Evolutionary conservation across 1,140 invertebrate genomes (phyloP).

Genomic region (Dendrolimus punctatus): DNA sequence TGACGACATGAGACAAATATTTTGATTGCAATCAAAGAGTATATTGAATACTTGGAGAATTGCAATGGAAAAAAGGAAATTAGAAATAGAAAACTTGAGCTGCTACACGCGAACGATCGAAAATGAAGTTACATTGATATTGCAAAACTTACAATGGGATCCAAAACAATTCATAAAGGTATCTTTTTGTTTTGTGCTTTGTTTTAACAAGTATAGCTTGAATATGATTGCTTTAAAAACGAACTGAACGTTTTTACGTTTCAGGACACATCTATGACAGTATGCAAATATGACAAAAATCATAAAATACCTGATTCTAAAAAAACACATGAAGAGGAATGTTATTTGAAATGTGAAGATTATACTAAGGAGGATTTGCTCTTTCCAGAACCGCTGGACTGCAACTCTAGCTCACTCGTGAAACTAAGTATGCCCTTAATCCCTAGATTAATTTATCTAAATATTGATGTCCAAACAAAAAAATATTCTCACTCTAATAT

Average conservation of each 20-base stretch:
- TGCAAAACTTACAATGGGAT: conserved; percentile 57
- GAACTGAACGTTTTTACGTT: conserved; percentile 7
- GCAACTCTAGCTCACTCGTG: conserved; percentile 29
- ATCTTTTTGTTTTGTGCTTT: conserved; percentile 4
- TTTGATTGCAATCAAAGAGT: conserved; percentile 17
- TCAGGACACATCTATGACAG: conserved; percentile 16
- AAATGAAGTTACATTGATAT: conserved; percentile 42
- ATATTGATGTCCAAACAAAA: background rate
- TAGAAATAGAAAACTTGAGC: conserved; percentile 31
- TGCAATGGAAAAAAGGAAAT: conserved; percentile 29
- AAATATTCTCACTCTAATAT: too few relatives aligned
- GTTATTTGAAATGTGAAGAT: conserved; percentile 30
- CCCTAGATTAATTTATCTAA: conserved; percentile 1
- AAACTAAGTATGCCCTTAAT: conserved; percentile 36
- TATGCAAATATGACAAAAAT: conserved; percentile 33
- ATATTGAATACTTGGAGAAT: too few relatives aligned
- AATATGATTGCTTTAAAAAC: background rate
- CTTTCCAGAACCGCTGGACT: conserved; percentile 36
- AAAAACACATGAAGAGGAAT: conserved; percentile 36
- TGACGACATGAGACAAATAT: too few relatives aligned
- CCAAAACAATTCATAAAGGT: conserved; percentile 35
- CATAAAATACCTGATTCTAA: conserved; percentile 31
- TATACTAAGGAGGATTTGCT: conserved; percentile 34
- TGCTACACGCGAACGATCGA: conserved; percentile 31
- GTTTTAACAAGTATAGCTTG: background rate